Evolutionary conservation across 2,888 invertebrate species (phyloP).

Genomic region (Caenorhabditis afra): DNA sequence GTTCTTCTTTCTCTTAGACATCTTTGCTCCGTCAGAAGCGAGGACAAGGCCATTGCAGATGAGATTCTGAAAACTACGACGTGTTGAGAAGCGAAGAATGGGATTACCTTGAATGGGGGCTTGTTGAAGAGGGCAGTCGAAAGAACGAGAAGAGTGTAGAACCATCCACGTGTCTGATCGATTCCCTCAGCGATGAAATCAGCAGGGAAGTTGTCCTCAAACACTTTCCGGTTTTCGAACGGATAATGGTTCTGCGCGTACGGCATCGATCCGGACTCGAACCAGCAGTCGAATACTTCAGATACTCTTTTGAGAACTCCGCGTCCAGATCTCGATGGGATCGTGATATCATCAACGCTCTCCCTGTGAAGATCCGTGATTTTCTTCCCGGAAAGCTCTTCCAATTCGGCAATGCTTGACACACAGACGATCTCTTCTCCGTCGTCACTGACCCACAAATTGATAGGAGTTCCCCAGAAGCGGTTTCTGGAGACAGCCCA

Average conservation of each 20-base stretch:
- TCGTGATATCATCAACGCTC: constrained; percentile 92
- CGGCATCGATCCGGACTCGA: constrained; percentile 99
- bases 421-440: constrained; percentile 86
- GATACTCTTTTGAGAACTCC: constrained; percentile 90
- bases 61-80: constrained; percentile 84
- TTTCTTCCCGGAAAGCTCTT: constrained; percentile 88
- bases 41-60: constrained; percentile 96
- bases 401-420: constrained; percentile 93
- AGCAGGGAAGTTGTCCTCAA: constrained; percentile 94
- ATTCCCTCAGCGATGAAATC: constrained; percentile 98
- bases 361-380: constrained; percentile 95
- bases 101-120: constrained; percentile 92
- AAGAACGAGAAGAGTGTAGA: constrained; percentile 96
- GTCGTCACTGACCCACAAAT: constrained; percentile 96
- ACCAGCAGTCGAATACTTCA: constrained; percentile 99
- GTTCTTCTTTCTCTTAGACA: constrained; percentile 99
- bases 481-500: constrained; percentile 98
- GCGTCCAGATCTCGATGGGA: constrained; percentile 90
- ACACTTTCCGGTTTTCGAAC: constrained; percentile 86
- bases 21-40: constrained; percentile 96
- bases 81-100: not conserved
- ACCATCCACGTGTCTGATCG: constrained; percentile 82
- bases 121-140: constrained; percentile 96
- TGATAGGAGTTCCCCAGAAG: constrained; percentile 99
- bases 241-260: constrained; percentile 97